Evolutionary conservation across 2,888 invertebrate genomes (phyloP), one percentile per base, ranked within the genome.

Genomic region (Zelleria hepariella): DNA sequence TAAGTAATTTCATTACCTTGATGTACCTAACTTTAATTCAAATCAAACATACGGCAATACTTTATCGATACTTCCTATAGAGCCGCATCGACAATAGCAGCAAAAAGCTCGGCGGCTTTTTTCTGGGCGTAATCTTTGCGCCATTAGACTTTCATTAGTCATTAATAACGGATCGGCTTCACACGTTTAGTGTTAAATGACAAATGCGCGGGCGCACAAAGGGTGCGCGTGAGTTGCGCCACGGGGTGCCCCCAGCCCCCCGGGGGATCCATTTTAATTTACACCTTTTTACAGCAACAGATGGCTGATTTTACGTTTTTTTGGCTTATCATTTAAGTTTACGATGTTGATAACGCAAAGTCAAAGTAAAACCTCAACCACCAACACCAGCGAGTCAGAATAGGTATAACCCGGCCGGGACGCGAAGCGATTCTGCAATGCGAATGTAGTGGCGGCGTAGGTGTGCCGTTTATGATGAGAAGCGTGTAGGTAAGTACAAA

Each of bases 171-270:
- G 75, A 77, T 78, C 58, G 53, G 52, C 82, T 86, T 86, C 83
- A 82, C 85, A 82, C 82, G 78, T 82, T 80, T 78, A 78, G 86
- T 82, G 86, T 82, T 84, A 87, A 84, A 85, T 86, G 86, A 87
- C 87, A 86, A 86, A 18, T 83, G 87, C 74, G 72, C 68, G 71
- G 66, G 63, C 23, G 62, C 67, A 78, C 78, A 82, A 82, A 59
- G 80, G 79, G 65, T 64, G 68, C 65, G 62, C 61, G 63, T 61
- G 48, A 57, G 58, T 60, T 60, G 65, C 78, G 70, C 80, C 64
- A 74, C 79, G 73, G 80, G 80, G 75, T 73, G 78, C 73, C 77
- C 68, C 61, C 55, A 58, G 59, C 70, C 53, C 56, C 23, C 54
- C 51, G 51, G 24, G 24, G 53, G 42, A 58, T 42, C 27, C 72